These are phyloP conservation scores for Trachymyrmex septentrionalis DNA, from an alignment of 1,140 invertebrate species.

Conservation along the genomic window DNA sequence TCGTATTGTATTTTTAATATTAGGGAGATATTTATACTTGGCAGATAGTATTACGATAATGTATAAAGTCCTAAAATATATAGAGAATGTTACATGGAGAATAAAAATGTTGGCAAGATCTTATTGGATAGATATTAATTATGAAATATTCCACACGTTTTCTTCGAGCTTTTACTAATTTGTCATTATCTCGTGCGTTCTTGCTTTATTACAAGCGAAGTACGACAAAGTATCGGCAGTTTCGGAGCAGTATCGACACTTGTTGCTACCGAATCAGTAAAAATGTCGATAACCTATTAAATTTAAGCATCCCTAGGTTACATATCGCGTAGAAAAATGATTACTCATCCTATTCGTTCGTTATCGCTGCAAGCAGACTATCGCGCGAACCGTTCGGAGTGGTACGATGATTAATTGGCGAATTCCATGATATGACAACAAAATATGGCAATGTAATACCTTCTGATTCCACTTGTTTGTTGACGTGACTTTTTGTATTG, in stretches of 20 bases:
- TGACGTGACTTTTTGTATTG: slow-evolving; percentile 46
- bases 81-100: not conserved
- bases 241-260: slow-evolving; percentile 39
- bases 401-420: slow-evolving; percentile 67
- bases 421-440: slow-evolving; percentile 36
- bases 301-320: slow-evolving; percentile 39
- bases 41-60: not conserved
- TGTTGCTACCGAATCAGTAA: slow-evolving; percentile 53
- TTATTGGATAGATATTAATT: slow-evolving; percentile 3
- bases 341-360: slow-evolving; percentile 63
- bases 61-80: not conserved
- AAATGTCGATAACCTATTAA: slow-evolving; percentile 56
- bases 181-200: not conserved
- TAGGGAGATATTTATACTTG: not conserved
- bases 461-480: slow-evolving; percentile 43
- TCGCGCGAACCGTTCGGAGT: slow-evolving; percentile 47
- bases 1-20: slow-evolving; percentile 6
- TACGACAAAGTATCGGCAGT: slow-evolving; percentile 13
- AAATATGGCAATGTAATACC: slow-evolving; percentile 60
- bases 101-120: not conserved
- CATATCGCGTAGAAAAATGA: slow-evolving; percentile 65
- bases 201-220: not conserved
- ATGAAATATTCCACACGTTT: not conserved
- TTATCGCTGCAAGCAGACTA: slow-evolving; percentile 62
- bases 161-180: slow-evolving; percentile 21